Evolutionary conservation across 2,113 vertebrate species (phyloP).

Genomic region (Leuciscus idus): DNA sequence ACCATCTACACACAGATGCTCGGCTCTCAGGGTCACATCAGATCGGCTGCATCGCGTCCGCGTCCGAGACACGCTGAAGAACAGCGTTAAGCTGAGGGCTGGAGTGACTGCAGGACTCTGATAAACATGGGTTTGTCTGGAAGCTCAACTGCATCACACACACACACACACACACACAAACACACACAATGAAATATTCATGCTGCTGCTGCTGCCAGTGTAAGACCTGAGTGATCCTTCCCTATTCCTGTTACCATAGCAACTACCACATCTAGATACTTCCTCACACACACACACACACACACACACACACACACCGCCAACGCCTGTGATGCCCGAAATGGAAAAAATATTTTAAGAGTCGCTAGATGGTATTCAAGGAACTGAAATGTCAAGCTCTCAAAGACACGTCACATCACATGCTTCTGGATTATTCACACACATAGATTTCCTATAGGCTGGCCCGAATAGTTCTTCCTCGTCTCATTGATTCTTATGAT

Average conservation of each 20-base stretch:
- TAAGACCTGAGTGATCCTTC: slow-evolving; percentile 54
- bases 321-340: not conserved
- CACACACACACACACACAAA: slow-evolving; percentile 7
- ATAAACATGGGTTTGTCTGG: not conserved
- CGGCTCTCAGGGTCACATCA: not conserved
- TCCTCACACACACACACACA: not conserved
- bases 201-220: slow-evolving; percentile 44
- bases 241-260: slow-evolving; percentile 56
- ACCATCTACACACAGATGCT: no score
- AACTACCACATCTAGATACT: slow-evolving; percentile 50
- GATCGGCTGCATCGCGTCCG: not conserved
- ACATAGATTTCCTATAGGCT: not conserved
- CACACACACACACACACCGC: not conserved
- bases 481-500: not conserved
- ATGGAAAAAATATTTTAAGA: not conserved
- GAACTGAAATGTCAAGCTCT: not conserved
- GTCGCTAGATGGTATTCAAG: not conserved
- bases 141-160: not conserved
- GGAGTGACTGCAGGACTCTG: not conserved
- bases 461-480: not conserved
- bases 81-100: not conserved
- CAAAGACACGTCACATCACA: not conserved
- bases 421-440: not conserved
- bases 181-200: slow-evolving; percentile 57
- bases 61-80: not conserved